Percentiles rank a stretch among this genome's conserved stretches.
These are phyloP conservation scores for Morphnarchus princeps DNA, from an alignment of 2,113 vertebrate genomes.

Conservation along the genomic window DNA sequence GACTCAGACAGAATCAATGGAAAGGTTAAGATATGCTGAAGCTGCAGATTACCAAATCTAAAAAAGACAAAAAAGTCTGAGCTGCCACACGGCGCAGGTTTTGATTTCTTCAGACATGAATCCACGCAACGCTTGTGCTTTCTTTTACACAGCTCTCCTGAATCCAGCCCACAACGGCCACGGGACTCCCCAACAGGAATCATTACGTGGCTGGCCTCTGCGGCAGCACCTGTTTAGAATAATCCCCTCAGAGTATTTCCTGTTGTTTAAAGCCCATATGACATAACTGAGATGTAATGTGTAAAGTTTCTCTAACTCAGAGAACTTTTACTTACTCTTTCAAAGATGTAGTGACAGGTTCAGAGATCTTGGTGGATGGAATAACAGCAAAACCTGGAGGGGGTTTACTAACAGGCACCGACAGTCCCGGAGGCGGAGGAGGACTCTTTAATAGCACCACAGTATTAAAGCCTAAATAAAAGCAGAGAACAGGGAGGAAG, in stretches of 20 bases:
- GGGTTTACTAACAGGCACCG: slow-evolving; percentile 81
- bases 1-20: neutral
- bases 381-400: slow-evolving; percentile 92
- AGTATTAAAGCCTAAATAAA: slow-evolving; percentile 84
- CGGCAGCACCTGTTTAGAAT: fast-evolving
- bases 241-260: fast-evolving
- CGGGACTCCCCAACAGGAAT: fast-evolving
- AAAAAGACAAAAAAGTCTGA: neutral
- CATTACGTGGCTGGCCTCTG: neutral
- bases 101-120: neutral
- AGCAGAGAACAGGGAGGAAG: neutral
- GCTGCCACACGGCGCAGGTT: neutral
- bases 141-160: neutral
- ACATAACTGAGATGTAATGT: fast-evolving
- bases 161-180: neutral
- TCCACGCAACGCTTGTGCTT: neutral
- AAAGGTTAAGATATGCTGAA: neutral
- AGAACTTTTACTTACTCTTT: slow-evolving; percentile 77
- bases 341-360: slow-evolving; percentile 65
- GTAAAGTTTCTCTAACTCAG: neutral
- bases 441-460: slow-evolving; percentile 84
- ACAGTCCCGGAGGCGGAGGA: slow-evolving; percentile 83
- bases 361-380: slow-evolving; percentile 78
- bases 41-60: neutral
- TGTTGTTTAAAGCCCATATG: fast-evolving